Conservation (phyloP, 1,140 invertebrate species). For the Streblospio benedicti region DNA sequence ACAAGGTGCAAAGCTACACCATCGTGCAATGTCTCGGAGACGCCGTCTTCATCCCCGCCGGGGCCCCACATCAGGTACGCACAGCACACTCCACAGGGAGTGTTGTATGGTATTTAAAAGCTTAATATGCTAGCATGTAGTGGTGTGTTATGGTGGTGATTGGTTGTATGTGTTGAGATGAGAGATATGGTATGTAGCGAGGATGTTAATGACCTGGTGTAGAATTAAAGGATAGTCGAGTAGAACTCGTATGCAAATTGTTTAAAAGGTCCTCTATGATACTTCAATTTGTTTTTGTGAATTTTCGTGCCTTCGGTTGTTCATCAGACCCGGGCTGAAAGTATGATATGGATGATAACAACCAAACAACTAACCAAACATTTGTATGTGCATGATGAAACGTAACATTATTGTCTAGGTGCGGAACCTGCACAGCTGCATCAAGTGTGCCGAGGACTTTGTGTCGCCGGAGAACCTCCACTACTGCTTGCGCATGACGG, state of each 20-base stretch:
- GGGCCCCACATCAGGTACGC: conserved; percentile 82
- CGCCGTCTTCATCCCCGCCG: conserved; percentile 93
- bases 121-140: background rate
- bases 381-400: no score
- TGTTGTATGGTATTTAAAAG: conserved; percentile 10
- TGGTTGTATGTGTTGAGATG: no score
- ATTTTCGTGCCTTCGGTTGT: no score
- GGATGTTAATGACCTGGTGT: background rate
- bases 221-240: background rate
- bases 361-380: no score
- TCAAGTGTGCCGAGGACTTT: conserved; percentile 97
- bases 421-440: conserved; percentile 90
- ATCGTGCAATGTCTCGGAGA: conserved; percentile 93
- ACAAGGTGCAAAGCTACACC: conserved; percentile 87
- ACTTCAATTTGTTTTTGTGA: no score
- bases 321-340: no score
- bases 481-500: conserved; percentile 90
- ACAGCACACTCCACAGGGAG: background rate
- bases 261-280: no score
- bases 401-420: no score
- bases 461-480: conserved; percentile 94
- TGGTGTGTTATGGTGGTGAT: no score
- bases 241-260: no score
- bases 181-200: background rate
- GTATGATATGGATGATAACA: no score